These are phyloP conservation scores for Melanocharis versteri DNA, from an alignment of 2,113 vertebrate species.

Conservation along the genomic window DNA sequence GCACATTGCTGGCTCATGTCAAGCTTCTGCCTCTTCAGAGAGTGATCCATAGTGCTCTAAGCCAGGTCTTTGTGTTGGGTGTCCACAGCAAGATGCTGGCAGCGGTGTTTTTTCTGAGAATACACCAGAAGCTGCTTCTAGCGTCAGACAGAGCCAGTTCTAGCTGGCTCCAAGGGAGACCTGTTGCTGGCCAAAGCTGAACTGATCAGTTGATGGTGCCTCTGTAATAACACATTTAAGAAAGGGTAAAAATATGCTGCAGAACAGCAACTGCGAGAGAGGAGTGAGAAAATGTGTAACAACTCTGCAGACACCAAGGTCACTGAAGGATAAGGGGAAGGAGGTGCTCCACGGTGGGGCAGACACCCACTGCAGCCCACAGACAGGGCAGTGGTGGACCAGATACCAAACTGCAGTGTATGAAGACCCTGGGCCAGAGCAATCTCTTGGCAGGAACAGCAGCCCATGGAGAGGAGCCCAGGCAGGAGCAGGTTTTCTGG, in stretches of 20 bases:
- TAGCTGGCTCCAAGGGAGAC: background rate
- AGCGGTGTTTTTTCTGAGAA: background rate
- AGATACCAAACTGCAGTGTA: rapidly evolving
- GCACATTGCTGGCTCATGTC: background rate
- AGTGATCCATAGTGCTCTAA: background rate
- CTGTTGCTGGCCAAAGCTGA: background rate
- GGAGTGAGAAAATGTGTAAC: background rate
- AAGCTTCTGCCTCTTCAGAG: background rate
- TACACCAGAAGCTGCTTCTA: background rate
- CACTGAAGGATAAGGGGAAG: background rate
- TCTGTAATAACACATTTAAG: background rate
- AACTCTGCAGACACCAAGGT: background rate
- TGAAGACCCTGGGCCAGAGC: background rate
- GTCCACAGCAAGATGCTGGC: background rate
- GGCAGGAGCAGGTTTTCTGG: background rate
- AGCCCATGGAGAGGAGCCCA: background rate
- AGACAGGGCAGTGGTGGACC: background rate
- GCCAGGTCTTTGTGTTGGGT: background rate
- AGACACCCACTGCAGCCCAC: background rate
- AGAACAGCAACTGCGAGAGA: background rate
- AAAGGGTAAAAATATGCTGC: background rate
- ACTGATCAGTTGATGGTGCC: background rate
- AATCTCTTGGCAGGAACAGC: background rate
- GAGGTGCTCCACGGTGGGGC: background rate
- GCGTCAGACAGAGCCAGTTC: background rate